These are phyloP conservation scores for Euglossa dilemma DNA, from an alignment of 1,140 invertebrate species.

Conservation along the genomic window DNA sequence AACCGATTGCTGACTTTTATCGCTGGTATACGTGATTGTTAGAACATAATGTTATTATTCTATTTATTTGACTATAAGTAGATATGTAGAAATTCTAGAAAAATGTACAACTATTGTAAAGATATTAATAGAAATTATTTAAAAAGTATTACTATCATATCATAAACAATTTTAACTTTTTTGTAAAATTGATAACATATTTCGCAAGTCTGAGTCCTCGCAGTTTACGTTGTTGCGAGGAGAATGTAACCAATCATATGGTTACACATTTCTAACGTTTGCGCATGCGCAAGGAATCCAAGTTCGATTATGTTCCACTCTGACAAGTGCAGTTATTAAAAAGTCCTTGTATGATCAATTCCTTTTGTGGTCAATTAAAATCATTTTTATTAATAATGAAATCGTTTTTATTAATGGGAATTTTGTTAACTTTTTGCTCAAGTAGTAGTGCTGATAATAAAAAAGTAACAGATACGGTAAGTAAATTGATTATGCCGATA, in stretches of 20 bases:
- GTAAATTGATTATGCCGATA: slow-evolving; percentile 25
- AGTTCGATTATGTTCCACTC: slow-evolving; percentile 27
- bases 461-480: slow-evolving; percentile 90
- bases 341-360: slow-evolving; percentile 10
- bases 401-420: slow-evolving; percentile 58
- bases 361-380: background rate
- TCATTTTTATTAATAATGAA: slow-evolving; percentile 48
- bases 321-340: slow-evolving; percentile 19
- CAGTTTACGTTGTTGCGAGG: background rate
- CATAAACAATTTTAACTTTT: background rate
- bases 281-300: slow-evolving; percentile 40
- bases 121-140: background rate
- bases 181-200: background rate
- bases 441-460: slow-evolving; percentile 59
- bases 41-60: no score
- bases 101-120: background rate
- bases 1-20: background rate
- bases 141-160: background rate
- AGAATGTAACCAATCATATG: slow-evolving; percentile 44
- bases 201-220: background rate
- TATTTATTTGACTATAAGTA: background rate
- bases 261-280: slow-evolving; percentile 58
- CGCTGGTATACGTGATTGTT: no score
- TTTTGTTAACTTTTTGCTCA: slow-evolving; percentile 57
- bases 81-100: background rate